Evolutionary conservation across 2,113 vertebrate species (phyloP).

Genomic region (Orientallactaga bullata): DNA sequence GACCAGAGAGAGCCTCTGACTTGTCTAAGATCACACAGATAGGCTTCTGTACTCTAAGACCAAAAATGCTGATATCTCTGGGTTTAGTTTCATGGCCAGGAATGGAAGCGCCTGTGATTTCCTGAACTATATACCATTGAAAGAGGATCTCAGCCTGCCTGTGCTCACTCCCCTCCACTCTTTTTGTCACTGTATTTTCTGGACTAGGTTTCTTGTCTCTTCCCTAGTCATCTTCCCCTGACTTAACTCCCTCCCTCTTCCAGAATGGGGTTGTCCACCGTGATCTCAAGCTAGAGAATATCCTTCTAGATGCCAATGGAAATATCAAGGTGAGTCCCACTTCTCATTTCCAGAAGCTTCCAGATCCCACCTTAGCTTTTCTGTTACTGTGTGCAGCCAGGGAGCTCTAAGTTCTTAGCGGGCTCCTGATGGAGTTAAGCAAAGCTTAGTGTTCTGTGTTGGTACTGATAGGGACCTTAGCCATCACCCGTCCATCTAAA

Average conservation of each 20-base stretch:
- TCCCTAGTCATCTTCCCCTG: fast-evolving
- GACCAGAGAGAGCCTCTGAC: neutral
- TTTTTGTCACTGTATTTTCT: neutral
- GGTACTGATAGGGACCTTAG: neutral
- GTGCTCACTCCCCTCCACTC: neutral
- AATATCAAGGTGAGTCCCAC: constrained; percentile 94
- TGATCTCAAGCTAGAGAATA: constrained; percentile 98
- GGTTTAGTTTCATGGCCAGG: neutral
- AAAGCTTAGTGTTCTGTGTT: neutral
- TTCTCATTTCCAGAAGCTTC: neutral
- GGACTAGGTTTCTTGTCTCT: neutral
- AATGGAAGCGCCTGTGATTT: neutral
- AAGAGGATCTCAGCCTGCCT: neutral
- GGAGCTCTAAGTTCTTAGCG: neutral
- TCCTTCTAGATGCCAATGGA: constrained; percentile 93
- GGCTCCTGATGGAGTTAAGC: neutral
- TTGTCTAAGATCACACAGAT: neutral
- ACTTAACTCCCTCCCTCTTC: constrained; percentile 37
- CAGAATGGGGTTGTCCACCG: constrained; percentile 97
- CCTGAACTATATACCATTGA: fast-evolving
- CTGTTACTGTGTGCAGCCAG: neutral
- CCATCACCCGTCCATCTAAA: neutral
- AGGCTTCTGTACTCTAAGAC: neutral
- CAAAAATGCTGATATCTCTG: neutral
- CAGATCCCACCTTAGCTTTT: neutral